A percentile compares a stretch with the other conserved stretches of the same genome.
Evolutionary conservation across 2,797 vertebrate genomes (phyloP).

Genomic region (Acropternis orthonyx): DNA sequence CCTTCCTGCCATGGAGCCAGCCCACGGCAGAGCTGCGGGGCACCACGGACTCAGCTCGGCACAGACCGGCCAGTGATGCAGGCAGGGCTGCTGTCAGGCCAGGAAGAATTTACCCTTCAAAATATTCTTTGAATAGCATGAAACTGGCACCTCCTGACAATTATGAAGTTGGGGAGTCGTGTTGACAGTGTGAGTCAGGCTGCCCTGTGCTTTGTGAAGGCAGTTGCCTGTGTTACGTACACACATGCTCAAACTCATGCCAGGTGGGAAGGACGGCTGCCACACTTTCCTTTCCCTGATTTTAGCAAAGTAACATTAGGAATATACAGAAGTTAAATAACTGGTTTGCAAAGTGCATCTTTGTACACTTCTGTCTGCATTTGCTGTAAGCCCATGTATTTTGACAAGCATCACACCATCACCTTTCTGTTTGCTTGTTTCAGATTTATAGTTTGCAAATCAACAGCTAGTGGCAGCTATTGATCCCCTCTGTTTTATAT

Average conservation of each 20-base stretch:
- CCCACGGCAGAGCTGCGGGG: neutral
- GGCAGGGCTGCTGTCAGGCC: neutral
- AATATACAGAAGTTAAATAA: neutral
- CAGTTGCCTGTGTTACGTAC: fast-evolving
- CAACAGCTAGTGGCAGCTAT: neutral
- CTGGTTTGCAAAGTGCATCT: neutral
- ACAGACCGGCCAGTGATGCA: fast-evolving
- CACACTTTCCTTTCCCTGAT: neutral
- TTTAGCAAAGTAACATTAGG: neutral
- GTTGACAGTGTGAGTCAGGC: neutral
- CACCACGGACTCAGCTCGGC: fast-evolving
- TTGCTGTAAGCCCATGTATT: neutral
- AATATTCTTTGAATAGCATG: neutral
- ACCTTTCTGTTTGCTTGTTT: neutral
- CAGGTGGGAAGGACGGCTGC: neutral
- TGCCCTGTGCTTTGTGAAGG: neutral
- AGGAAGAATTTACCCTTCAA: neutral
- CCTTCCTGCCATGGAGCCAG: neutral
- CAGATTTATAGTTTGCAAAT: neutral
- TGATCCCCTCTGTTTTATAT: neutral
- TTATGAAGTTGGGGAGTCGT: neutral
- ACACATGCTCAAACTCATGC: neutral
- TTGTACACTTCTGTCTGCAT: neutral
- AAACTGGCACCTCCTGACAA: neutral
- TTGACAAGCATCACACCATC: neutral